These are phyloP conservation scores for Ptyas mucosa DNA, from an alignment of 2,113 vertebrate genomes.

Conservation along the genomic window DNA sequence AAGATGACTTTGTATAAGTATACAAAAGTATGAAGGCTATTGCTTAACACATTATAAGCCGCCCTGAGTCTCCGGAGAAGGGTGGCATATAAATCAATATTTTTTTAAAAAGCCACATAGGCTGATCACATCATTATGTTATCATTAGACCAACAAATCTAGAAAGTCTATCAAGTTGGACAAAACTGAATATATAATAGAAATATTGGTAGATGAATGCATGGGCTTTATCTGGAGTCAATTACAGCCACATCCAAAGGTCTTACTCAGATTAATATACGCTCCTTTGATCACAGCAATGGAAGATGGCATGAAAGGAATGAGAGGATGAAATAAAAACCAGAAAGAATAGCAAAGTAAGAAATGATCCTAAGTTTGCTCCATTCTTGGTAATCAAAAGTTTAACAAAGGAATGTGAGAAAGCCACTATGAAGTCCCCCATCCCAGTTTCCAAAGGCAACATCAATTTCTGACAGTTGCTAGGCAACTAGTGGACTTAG, in stretches of 20 bases:
- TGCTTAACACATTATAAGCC: no score
- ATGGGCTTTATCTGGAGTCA: background rate
- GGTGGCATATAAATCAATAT: no score
- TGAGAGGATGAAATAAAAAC: background rate
- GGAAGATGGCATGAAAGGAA: background rate
- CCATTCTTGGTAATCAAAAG: rapidly evolving
- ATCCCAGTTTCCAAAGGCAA: conserved; percentile 5
- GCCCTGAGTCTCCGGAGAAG: no score
- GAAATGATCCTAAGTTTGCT: background rate
- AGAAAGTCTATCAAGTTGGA: background rate
- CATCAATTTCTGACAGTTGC: conserved; percentile 20
- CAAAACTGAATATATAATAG: background rate
- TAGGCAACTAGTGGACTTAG: conserved; percentile 19
- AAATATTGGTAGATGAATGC: background rate
- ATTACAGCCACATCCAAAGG: background rate
- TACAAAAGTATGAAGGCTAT: no score
- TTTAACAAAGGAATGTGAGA: background rate
- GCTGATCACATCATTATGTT: background rate
- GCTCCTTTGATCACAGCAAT: background rate
- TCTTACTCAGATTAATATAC: background rate
- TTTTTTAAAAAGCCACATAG: background rate
- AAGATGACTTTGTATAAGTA: no score
- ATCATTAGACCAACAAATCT: background rate
- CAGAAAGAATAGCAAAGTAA: background rate
- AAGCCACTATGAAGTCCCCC: background rate